phyloP scores from a whole-genome alignment of 2,797 vertebrate genomes.

The Chrosomus eos region DNA sequence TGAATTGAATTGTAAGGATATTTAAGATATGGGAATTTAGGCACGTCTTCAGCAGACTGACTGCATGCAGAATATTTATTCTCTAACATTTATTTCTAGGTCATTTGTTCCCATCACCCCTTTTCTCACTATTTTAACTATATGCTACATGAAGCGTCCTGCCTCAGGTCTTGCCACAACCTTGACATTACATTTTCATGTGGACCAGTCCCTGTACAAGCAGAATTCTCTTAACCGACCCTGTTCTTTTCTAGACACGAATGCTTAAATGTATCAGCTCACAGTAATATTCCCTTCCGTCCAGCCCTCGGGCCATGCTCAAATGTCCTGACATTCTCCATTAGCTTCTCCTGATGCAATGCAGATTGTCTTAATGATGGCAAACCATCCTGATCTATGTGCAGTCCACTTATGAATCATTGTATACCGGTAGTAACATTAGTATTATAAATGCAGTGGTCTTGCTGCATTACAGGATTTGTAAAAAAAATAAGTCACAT shows the following conservation, averaged over 20 bases:
- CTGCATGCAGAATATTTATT: neutral
- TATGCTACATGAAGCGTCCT: neutral
- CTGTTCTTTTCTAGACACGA: neutral
- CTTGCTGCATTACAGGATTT: neutral
- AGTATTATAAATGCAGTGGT: neutral
- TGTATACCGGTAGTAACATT: neutral
- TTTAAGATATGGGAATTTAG: neutral
- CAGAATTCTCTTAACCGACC: neutral
- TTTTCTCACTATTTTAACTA: slow-evolving; percentile 11
- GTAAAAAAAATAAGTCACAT: neutral
- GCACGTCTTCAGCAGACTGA: neutral
- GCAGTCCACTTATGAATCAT: neutral
- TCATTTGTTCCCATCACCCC: slow-evolving; percentile 6
- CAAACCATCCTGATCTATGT: neutral
- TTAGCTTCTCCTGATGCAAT: slow-evolving; percentile 37
- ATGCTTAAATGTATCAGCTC: neutral
- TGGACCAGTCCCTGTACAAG: slow-evolving; percentile 3
- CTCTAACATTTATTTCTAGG: neutral
- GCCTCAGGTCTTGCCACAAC: slow-evolving; percentile 12
- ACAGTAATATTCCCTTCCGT: neutral
- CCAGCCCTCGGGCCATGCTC: slow-evolving; percentile 13
- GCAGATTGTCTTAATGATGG: slow-evolving; percentile 8
- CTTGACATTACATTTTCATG: slow-evolving; percentile 21
- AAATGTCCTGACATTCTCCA: slow-evolving; percentile 38
- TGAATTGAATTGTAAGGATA: neutral